Conservation (phyloP, 2,888 invertebrate species). For the Drosophila kokeensis region DNA sequence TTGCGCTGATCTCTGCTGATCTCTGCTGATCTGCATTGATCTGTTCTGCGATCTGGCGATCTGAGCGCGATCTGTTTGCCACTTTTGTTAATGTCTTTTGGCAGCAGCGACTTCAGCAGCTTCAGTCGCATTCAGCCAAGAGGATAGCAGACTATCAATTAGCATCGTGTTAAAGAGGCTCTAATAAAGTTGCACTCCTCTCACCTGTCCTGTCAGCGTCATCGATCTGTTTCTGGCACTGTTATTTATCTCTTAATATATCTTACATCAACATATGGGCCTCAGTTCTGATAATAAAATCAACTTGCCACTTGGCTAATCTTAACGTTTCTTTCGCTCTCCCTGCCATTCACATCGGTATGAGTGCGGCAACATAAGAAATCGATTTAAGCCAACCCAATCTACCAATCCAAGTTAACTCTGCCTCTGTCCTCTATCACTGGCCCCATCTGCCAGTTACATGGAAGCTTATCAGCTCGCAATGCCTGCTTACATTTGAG, state of each 20-base stretch:
- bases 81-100: slow-evolving; percentile 79
- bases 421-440: slow-evolving; percentile 39
- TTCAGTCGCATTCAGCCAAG: slow-evolving; percentile 3
- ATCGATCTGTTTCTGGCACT: slow-evolving; percentile 67
- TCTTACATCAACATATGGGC: slow-evolving; percentile 76
- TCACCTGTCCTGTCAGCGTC: slow-evolving; percentile 30
- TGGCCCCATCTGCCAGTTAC: slow-evolving; percentile 53
- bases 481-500: slow-evolving; percentile 64
- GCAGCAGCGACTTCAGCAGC: slow-evolving; percentile 54
- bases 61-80: slow-evolving; percentile 46
- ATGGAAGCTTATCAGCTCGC: slow-evolving; percentile 73
- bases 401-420: slow-evolving; percentile 22
- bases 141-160: slow-evolving; percentile 60
- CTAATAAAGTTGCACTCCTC: slow-evolving; percentile 72
- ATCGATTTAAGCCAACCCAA: slow-evolving; percentile 65
- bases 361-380: slow-evolving; percentile 71
- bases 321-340: slow-evolving; percentile 43
- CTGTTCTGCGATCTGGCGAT: slow-evolving; percentile 39
- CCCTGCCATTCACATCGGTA: slow-evolving; percentile 28
- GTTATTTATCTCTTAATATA: slow-evolving; percentile 73
- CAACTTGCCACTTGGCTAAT: slow-evolving; percentile 76
- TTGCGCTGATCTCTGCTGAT: slow-evolving; percentile 69
- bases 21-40: slow-evolving; percentile 50
- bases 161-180: slow-evolving; percentile 75
- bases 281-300: slow-evolving; percentile 65